Base-by-base conservation (phyloP, 2,888 invertebrate species). In the Melikaiella ostensackeni region DNA sequence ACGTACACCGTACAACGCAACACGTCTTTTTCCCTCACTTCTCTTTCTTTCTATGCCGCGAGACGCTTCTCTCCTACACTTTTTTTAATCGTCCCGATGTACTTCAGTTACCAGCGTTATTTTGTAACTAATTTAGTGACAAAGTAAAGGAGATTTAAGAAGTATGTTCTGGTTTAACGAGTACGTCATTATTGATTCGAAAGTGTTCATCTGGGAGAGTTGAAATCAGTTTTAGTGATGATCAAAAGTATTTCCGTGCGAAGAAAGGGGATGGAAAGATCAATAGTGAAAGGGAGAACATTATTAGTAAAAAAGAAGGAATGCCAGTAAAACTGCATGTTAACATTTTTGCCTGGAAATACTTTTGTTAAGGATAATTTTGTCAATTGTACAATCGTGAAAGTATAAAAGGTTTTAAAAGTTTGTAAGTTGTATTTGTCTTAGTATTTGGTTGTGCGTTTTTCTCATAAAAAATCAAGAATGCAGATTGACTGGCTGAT, bases 91-190 rank as follows among this genome's bases (percentile, higher is more conserved):
- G 46, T 55, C 46, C 33, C 50, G 70, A 76, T 81, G 82, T 82
- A 80, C 80, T 80, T 82, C 79, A 82, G 75, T 82, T 82, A 82
- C 79, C 79, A 79, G 80, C 78, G 75, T 82, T 81, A 80, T 82
- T 82, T 82, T 82, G 82, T 82, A 82, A 82, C 81, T 81, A 81
- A 81, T 82, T 82, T 79, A 82, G 79, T 82, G 80, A 82, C 82
- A 81, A 82, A 82, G 81, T 81, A 81, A 82, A 82, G 80, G 80
- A 81, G 76, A 81, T 80, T 82, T 78, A 82, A 77, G 70, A 78
- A 80, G 77, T 77, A 66, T 13, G 24, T 55, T 50, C 30, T 70
- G 50, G 70, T 70, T 70, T 50, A 50, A 27, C 42, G 27, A 70
- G 46, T 50, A 70, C 70, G 13, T 55, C 70, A 64, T n/a, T 64